These are phyloP conservation scores for Calliopsis andreniformis DNA, from an alignment of 1,140 invertebrate genomes.

Conservation along the genomic window DNA sequence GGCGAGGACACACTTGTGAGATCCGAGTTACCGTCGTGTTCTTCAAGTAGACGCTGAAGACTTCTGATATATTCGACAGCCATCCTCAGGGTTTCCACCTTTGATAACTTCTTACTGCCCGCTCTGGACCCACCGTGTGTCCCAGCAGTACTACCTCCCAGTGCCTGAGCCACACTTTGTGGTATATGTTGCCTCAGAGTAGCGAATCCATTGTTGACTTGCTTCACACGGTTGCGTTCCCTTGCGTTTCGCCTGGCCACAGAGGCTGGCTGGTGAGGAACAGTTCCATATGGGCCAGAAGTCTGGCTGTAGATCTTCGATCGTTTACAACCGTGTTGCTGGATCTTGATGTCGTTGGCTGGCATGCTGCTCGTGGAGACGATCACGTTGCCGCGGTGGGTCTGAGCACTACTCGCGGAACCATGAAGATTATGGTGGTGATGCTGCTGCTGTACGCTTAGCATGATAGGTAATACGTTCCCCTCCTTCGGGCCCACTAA, in stretches of 20 bases:
- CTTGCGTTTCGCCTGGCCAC: slow-evolving; percentile 95
- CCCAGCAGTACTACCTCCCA: slow-evolving; percentile 76
- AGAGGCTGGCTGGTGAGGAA: slow-evolving; percentile 87
- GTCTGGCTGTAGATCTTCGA: slow-evolving; percentile 74
- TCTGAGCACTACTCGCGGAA: slow-evolving; percentile 50
- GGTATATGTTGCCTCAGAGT: slow-evolving; percentile 94
- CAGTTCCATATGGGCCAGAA: slow-evolving; percentile 78
- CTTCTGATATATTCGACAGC: slow-evolving; percentile 97
- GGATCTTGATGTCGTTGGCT: slow-evolving; percentile 54
- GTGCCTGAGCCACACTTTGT: slow-evolving; percentile 86
- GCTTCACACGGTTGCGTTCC: slow-evolving; percentile 96
- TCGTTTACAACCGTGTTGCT: slow-evolving; percentile 69
- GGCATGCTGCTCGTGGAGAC: slow-evolving; percentile 69
- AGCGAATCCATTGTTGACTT: slow-evolving; percentile 97
- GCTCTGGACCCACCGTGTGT: slow-evolving; percentile 85
- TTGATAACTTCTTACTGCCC: slow-evolving; percentile 91
- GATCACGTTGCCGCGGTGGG: slow-evolving; percentile 76
- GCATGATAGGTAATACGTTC: slow-evolving; percentile 73
- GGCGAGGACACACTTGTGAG: slow-evolving; percentile 59
- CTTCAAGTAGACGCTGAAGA: slow-evolving; percentile 91
- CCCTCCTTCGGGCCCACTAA: slow-evolving; percentile 72
- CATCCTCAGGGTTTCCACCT: slow-evolving; percentile 96
- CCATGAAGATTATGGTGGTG: slow-evolving; percentile 69
- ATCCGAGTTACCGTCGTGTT: slow-evolving; percentile 82
- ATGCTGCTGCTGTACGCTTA: slow-evolving; percentile 77